Percentiles rank a stretch among this genome's conserved stretches.
phyloP scores from a whole-genome alignment of 2,888 invertebrate species.

The Reticulitermes lucifugus region DNA sequence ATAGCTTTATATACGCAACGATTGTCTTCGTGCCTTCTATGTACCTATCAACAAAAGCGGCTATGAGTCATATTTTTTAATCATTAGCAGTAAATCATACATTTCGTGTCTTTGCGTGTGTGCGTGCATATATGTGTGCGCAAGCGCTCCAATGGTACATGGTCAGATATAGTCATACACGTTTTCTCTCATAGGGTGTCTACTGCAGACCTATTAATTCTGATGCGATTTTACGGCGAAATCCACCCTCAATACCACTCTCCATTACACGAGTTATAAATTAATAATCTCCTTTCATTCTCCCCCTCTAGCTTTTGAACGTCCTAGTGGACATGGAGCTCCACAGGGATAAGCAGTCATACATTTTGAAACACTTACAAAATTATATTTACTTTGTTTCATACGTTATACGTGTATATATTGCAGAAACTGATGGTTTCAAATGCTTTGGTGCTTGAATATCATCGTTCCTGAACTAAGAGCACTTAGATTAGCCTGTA shows the following conservation, averaged over 20 bases:
- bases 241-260: not conserved
- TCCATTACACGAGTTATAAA: conserved; percentile 1
- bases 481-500: too few species aligned
- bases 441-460: too few species aligned
- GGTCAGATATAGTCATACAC: not conserved
- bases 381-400: not conserved
- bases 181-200: not conserved
- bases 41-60: not conserved
- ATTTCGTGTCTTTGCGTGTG: not conserved
- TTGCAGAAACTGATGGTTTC: too few species aligned
- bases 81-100: not conserved
- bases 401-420: too few species aligned
- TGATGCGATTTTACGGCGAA: not conserved
- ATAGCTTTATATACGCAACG: not conserved
- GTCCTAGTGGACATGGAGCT: not conserved
- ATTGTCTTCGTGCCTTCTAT: not conserved
- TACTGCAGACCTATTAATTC: conserved; percentile 1
- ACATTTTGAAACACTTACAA: not conserved
- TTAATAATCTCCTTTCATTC: not conserved
- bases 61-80: not conserved
- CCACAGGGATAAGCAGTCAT: not conserved
- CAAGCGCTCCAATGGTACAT: not conserved
- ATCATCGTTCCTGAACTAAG: too few species aligned
- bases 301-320: not conserved
- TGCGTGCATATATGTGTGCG: not conserved